Conservation (phyloP, 2,113 vertebrate species). For the Anser brachyrhynchus region DNA sequence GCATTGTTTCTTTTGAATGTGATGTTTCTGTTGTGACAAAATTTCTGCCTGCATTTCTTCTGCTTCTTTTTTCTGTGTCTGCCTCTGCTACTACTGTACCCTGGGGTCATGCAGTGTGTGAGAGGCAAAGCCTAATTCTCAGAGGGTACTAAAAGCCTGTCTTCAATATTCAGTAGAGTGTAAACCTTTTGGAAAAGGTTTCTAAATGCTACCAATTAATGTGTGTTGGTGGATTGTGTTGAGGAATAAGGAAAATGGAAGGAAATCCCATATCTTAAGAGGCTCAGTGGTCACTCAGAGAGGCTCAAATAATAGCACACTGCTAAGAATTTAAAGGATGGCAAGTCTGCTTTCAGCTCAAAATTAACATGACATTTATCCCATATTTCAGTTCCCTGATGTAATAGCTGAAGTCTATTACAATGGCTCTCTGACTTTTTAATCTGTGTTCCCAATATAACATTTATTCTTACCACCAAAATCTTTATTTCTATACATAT, state of each 20-base stretch:
- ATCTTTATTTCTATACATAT: not conserved
- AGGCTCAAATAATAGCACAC: not conserved
- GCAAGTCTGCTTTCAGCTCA: not conserved
- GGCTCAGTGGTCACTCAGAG: not conserved
- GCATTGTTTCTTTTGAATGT: not conserved
- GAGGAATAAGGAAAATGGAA: not conserved
- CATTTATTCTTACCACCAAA: not conserved
- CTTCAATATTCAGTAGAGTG: not conserved
- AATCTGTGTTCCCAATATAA: not conserved
- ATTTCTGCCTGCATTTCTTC: not conserved
- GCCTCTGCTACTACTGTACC: not conserved
- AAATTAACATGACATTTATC: not conserved
- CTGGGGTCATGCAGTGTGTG: not conserved
- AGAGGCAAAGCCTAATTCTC: not conserved
- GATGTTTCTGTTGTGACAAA: not conserved
- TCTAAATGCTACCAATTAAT: constrained; percentile 3
- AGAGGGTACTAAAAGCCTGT: not conserved
- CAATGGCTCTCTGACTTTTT: not conserved
- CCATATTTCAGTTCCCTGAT: not conserved
- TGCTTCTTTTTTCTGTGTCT: not conserved
- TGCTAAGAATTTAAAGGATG: not conserved
- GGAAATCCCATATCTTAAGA: not conserved
- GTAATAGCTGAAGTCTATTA: not conserved
- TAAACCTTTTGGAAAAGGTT: constrained; percentile 9
- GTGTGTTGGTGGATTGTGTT: not conserved